Percentiles rank a stretch among this genome's conserved stretches.
Evolutionary conservation across 2,797 vertebrate species (phyloP).

Genomic region (Sebastes cheni): DNA sequence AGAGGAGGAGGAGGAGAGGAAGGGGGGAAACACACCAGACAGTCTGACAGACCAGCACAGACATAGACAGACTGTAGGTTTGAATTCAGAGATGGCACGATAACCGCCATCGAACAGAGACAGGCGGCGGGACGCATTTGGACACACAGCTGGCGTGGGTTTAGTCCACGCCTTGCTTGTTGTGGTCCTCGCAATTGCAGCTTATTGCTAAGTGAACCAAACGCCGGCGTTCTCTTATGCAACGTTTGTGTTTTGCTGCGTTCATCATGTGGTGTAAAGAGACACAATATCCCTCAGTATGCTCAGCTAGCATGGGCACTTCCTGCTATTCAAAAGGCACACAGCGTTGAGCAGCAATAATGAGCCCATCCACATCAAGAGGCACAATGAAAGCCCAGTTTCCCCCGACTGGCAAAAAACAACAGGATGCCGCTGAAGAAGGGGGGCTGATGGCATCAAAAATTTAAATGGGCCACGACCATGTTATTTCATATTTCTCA

Average conservation of each 20-base stretch:
- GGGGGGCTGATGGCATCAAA: constrained; percentile 38
- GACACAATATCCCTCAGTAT: constrained; percentile 47
- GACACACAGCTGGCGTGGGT: constrained; percentile 30
- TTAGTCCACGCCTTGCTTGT: constrained; percentile 10
- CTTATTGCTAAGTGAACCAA: constrained; percentile 1
- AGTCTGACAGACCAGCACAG: constrained; percentile 14
- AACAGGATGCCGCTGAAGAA: constrained; percentile 57
- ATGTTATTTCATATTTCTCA: constrained; percentile 38
- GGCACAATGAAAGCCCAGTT: constrained; percentile 60
- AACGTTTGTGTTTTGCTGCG: constrained; percentile 29
- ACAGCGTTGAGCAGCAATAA: constrained; percentile 49
- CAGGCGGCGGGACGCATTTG: background rate
- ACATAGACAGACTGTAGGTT: constrained; percentile 25
- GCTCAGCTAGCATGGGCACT: constrained; percentile 49
- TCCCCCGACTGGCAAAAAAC: constrained; percentile 52
- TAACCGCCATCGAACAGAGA: constrained; percentile 1
- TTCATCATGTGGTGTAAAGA: constrained; percentile 17
- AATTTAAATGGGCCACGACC: constrained; percentile 47
- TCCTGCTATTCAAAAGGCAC: constrained; percentile 63
- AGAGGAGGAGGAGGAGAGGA: background rate
- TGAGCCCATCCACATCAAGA: constrained; percentile 65
- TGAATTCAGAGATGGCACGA: constrained; percentile 14
- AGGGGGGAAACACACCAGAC: background rate
- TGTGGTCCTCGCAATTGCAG: background rate
- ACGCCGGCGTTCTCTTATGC: constrained; percentile 4